Evolutionary conservation across 1,140 invertebrate genomes (phyloP).

Genomic region (Aphelenchoides besseyi): DNA sequence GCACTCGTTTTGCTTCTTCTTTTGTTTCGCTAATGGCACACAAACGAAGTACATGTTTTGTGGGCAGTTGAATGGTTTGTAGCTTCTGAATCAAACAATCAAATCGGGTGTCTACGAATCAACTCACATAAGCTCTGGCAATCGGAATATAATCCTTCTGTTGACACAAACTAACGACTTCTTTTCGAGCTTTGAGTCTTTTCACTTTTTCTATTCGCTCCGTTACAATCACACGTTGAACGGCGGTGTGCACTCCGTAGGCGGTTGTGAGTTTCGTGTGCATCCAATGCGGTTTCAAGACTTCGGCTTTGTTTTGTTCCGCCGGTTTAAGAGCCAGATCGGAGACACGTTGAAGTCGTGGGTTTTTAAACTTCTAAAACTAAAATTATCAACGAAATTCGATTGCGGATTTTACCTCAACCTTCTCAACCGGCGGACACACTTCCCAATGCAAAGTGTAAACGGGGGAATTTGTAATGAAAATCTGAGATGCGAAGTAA

Average conservation of each 20-base stretch:
- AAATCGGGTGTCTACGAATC: background rate
- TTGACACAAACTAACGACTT: background rate
- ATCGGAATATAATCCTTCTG: background rate
- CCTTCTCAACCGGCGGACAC: slow-evolving; percentile 16
- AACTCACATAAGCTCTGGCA: background rate
- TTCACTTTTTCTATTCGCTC: slow-evolving; percentile 15
- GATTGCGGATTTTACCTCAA: slow-evolving; percentile 27
- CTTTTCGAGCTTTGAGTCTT: slow-evolving; percentile 10
- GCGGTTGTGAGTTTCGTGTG: slow-evolving; percentile 28
- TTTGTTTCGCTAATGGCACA: slow-evolving; percentile 14
- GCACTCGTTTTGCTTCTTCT: slow-evolving; percentile 17
- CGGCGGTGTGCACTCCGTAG: slow-evolving; percentile 28
- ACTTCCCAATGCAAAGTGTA: slow-evolving; percentile 34
- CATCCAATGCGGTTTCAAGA: slow-evolving; percentile 24
- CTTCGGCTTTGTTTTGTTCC: slow-evolving; percentile 3
- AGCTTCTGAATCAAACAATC: background rate
- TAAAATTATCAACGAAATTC: background rate
- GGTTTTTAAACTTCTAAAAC: slow-evolving; percentile 12
- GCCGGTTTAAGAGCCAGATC: slow-evolving; percentile 24
- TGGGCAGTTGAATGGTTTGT: slow-evolving; percentile 23
- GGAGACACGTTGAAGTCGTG: slow-evolving; percentile 13
- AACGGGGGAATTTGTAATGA: slow-evolving; percentile 27
- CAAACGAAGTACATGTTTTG: slow-evolving; percentile 16
- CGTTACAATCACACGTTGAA: slow-evolving; percentile 27
- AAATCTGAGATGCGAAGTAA: background rate